phyloP scores from a whole-genome alignment of 2,888 invertebrate species.

The Mythimna loreyi region DNA sequence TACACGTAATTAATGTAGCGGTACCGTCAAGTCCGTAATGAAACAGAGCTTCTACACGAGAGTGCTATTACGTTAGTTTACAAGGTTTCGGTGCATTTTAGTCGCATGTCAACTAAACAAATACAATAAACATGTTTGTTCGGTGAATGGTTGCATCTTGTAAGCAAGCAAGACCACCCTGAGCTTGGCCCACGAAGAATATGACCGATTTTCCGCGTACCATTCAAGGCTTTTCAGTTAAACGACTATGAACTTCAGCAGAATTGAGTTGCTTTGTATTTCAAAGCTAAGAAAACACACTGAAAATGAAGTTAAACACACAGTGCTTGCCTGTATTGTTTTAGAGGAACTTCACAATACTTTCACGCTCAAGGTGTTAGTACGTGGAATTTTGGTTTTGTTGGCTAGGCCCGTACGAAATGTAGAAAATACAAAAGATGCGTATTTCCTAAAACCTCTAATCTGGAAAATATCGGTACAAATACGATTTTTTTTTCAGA shows the following conservation, averaged over 20 bases:
- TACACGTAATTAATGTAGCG: constrained; percentile 69
- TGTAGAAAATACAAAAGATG: not conserved
- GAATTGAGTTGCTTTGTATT: constrained; percentile 47
- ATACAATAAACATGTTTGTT: constrained; percentile 48
- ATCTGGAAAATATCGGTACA: too few species aligned
- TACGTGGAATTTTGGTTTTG: constrained; percentile 1
- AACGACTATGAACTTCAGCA: constrained; percentile 23
- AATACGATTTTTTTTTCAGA: too few species aligned
- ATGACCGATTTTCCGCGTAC: constrained; percentile 45
- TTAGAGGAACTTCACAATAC: not conserved
- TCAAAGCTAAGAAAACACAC: constrained; percentile 20
- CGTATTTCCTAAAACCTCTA: too few species aligned
- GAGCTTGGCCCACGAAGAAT: constrained; percentile 46
- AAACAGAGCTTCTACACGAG: constrained; percentile 56
- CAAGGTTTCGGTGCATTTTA: constrained; percentile 51
- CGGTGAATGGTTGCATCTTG: constrained; percentile 38
- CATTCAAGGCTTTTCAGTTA: constrained; percentile 44
- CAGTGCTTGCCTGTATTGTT: not conserved
- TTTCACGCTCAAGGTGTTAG: not conserved
- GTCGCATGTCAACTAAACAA: constrained; percentile 42
- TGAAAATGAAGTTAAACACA: constrained; percentile 26
- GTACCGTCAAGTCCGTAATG: constrained; percentile 49
- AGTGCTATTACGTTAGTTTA: constrained; percentile 56
- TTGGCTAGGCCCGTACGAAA: not conserved
- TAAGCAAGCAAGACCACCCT: constrained; percentile 61